phyloP scores from a whole-genome alignment of 2,888 invertebrate species.

The Drosophila nr. perissopoda region DNA sequence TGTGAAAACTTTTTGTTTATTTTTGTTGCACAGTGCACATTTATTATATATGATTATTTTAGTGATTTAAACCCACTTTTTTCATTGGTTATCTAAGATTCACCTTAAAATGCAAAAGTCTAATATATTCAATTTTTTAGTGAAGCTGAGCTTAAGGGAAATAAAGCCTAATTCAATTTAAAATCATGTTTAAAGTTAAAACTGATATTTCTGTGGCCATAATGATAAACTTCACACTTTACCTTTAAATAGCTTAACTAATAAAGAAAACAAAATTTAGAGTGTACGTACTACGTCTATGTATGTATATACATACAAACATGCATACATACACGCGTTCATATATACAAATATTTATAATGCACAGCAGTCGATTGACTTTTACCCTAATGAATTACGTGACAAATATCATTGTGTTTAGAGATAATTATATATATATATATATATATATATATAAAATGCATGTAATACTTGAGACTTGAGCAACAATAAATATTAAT shows the following conservation, averaged over 20 bases:
- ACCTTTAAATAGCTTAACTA: neutral
- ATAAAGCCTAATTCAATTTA: neutral
- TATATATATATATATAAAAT: neutral
- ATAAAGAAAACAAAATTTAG: neutral
- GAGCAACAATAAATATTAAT: neutral
- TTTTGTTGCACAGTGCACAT: neutral
- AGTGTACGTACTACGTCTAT: neutral
- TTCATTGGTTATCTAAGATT: neutral
- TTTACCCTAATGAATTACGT: neutral
- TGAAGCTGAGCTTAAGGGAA: neutral
- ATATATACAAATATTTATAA: neutral
- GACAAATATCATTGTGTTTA: neutral
- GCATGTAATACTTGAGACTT: neutral
- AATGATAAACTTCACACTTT: neutral
- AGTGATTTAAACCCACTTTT: neutral
- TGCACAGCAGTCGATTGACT: neutral
- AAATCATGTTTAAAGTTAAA: neutral
- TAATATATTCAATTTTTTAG: neutral
- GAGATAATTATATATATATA: neutral
- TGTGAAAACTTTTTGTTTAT: neutral
- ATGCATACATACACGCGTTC: neutral
- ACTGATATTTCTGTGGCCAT: neutral
- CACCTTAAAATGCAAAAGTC: neutral
- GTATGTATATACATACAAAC: neutral
- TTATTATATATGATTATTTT: no score